These are phyloP conservation scores for Phalacrocorax aristotelis DNA, from an alignment of 2,113 vertebrate species.

Conservation along the genomic window DNA sequence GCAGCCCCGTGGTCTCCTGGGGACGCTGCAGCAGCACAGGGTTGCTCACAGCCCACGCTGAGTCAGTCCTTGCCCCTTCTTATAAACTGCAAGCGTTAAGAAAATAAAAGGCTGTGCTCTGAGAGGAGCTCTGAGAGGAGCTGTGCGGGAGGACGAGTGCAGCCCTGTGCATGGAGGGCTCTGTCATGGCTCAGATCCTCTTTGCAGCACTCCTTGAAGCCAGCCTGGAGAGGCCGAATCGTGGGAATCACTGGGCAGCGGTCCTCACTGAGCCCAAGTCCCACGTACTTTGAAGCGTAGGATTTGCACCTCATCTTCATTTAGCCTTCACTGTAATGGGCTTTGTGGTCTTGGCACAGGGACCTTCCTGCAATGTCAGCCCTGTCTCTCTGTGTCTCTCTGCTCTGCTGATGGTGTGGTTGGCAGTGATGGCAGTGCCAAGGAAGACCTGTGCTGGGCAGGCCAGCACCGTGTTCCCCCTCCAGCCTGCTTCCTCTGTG, in stretches of 20 bases:
- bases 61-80: not conserved
- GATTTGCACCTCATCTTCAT: rapidly evolving
- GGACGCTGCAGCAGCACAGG: not conserved
- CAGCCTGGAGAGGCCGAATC: rapidly evolving
- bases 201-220: not conserved
- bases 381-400: not conserved
- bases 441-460: not conserved
- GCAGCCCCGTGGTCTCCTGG: rapidly evolving
- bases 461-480: not conserved
- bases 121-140: not conserved
- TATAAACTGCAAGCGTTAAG: not conserved
- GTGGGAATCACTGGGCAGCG: rapidly evolving
- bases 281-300: rapidly evolving
- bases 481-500: not conserved
- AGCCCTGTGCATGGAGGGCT: not conserved
- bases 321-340: rapidly evolving
- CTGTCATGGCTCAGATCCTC: not conserved
- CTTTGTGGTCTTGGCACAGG: not conserved
- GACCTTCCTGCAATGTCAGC: not conserved
- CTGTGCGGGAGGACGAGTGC: not conserved
- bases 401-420: not conserved
- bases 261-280: not conserved
- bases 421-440: rapidly evolving
- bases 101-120: not conserved
- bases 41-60: not conserved